Base-by-base conservation (phyloP, 2,797 vertebrate species). In the Hapalemur alaotrensis region DNA sequence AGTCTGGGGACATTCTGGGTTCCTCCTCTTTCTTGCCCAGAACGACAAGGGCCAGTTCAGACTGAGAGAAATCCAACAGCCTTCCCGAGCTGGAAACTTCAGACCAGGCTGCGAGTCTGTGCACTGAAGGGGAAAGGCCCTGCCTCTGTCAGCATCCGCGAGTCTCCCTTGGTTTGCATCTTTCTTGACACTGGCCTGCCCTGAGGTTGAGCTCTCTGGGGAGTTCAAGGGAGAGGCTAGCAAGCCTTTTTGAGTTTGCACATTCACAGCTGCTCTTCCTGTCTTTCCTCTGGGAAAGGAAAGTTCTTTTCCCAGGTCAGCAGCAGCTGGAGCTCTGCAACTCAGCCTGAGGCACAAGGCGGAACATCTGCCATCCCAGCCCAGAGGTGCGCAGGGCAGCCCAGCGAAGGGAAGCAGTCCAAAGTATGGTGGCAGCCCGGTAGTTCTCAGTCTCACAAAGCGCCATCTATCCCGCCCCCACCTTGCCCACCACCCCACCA, bases 371-470 rank as follows among this genome's bases (percentile, higher is more conserved):
- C 73, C 46, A 1, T 4, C 76, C 84, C 63, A 43, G 38, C 30
- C 81, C 52, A 43, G 75, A 57, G 20, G 69, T 30, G 20, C 91
- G 9, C 5, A 0, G 73, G 59, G 73, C 54, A 28, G 41, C 96
- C 91, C 87, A 78, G 50, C 7, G 2, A 23, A 23, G 65, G 50
- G 87, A 80, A 17, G 93, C 88, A 20, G 2, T 43, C 50, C 78
- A 61, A 84, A 63, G 20, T 1, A 38, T 38, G 28, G 61, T 30
- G n/a, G 65, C 22, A 20, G 86, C 91, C 2, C 0, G 50, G 48
- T 52, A 46, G 41, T 73, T 65, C 95, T 94, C 89, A 46, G 86
- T 88, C 91, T 92, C 80, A 90, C 79, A 75, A 97, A 90, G 65
- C 83, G 93, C 38, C 52, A 5, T 4, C 67, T 28, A 70, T 8